Evolutionary conservation across 2,113 vertebrate species (phyloP), one percentile per base, ranked within the genome.

Genomic region (Petrocephalus microphthalmus): DNA sequence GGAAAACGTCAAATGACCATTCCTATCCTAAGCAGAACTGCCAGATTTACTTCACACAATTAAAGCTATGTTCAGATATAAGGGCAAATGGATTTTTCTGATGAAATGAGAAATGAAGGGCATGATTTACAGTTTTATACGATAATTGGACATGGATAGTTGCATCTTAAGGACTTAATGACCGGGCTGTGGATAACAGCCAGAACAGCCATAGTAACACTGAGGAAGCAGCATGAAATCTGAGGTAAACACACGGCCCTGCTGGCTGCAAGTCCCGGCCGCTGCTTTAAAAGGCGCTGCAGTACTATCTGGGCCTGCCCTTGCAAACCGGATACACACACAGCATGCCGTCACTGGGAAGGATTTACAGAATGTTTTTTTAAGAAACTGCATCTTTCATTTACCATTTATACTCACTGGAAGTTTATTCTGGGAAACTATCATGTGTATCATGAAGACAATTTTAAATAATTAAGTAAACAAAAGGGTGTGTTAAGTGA

Each of bases 81-180:
- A 45, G 22, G 57, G 33, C 11, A 87, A 42, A 64, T 19, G 37
- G 4, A 10, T 25, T 87, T 20, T 22, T 19, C 13, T 67, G 47
- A 86, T 64, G 29, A 60, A 54, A 42, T 60, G 90, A 89, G 7
- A 0, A 88, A 84, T 81, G 64, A 87, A 89, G n/a, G 87, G 87
- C 85, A 74, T 84, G 81, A 89, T 91, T 92, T 87, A 90, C 94
- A 93, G 93, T 93, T 94, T 89, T 67, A 10, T 42, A 85, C 90
- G 60, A 92, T 93, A 91, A 94, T 92, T 91, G 87, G 81, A 88
- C 91, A 64, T 89, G 90, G 89, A 92, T 91, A 90, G 91, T 92
- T 91, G 86, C 91, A 87, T 87, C 90, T 93, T 95, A 92, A 89
- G 92, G 92, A 90, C 88, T 88, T 87, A 89, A 92, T 93, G 91